A percentile compares a stretch with the other conserved stretches of the same genome.
These are phyloP conservation scores for Fundulus diaphanus DNA, from an alignment of 2,797 vertebrate genomes.

Conservation along the genomic window DNA sequence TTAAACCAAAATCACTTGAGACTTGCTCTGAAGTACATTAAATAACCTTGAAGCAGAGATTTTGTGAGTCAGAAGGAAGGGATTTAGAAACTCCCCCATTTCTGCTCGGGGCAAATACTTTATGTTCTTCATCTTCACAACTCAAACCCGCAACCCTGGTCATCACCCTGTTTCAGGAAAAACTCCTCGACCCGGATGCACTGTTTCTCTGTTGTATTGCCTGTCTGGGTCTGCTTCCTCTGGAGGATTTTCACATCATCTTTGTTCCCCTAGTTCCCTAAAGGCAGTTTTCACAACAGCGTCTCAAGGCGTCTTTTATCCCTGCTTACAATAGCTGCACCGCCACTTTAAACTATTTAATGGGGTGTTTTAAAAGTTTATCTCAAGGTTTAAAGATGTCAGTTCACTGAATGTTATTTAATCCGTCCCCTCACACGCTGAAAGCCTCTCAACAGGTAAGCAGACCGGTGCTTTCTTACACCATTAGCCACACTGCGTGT, in stretches of 20 bases:
- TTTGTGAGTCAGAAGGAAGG: constrained; percentile 10
- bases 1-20: not conserved
- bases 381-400: constrained; percentile 4
- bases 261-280: constrained; percentile 44
- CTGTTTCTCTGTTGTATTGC: constrained; percentile 18
- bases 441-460: constrained; percentile 35
- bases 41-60: not conserved
- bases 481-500: constrained; percentile 32
- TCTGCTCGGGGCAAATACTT: constrained; percentile 18
- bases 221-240: constrained; percentile 43
- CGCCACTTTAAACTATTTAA: constrained; percentile 11
- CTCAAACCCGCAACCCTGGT: not conserved
- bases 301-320: not conserved
- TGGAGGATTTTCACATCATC: constrained; percentile 56
- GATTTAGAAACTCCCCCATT: not conserved
- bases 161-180: constrained; percentile 13
- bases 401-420: constrained; percentile 26
- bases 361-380: constrained; percentile 16
- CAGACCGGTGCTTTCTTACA: constrained; percentile 42
- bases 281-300: constrained; percentile 26
- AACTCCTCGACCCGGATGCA: constrained; percentile 24
- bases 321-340: constrained; percentile 16
- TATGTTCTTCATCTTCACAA: not conserved
- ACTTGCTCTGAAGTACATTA: not conserved
- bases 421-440: constrained; percentile 20